A percentile compares a stretch with the other conserved stretches of the same genome.
These are phyloP conservation scores for Uromys caudimaculatus DNA, from an alignment of 2,797 vertebrate species.

Conservation along the genomic window DNA sequence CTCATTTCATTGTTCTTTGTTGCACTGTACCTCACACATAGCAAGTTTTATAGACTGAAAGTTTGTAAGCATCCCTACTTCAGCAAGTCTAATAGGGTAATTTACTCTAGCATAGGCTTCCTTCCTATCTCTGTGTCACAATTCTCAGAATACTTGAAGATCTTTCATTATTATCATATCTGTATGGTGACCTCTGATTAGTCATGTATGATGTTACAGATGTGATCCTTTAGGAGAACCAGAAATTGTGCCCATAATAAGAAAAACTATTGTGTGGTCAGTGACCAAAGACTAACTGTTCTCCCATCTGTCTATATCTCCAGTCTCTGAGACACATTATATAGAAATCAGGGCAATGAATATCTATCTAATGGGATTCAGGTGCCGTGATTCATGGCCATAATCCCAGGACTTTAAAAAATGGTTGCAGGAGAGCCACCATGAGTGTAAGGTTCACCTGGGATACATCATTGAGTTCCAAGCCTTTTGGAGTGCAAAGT, in stretches of 20 bases:
- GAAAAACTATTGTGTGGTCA: background rate
- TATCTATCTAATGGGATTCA: background rate
- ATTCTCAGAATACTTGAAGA: background rate
- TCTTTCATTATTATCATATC: background rate
- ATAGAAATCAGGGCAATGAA: background rate
- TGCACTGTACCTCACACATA: background rate
- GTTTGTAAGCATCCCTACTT: background rate
- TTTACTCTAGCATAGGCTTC: background rate
- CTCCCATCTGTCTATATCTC: background rate
- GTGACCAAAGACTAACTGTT: background rate
- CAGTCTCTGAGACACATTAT: background rate
- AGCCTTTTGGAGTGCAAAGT: background rate
- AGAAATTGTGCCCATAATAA: background rate
- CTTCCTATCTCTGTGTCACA: background rate
- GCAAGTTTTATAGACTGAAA: background rate
- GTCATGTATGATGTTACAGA: background rate
- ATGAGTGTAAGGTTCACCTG: background rate
- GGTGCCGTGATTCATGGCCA: background rate
- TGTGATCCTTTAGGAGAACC: background rate
- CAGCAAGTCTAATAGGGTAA: background rate
- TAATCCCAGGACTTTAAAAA: background rate
- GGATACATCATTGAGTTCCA: background rate
- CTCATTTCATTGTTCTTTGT: background rate
- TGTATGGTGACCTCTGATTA: background rate
- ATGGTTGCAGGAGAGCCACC: background rate